Base-by-base conservation (phyloP, 2,888 invertebrate genomes). In the Teleiodes luculella region DNA sequence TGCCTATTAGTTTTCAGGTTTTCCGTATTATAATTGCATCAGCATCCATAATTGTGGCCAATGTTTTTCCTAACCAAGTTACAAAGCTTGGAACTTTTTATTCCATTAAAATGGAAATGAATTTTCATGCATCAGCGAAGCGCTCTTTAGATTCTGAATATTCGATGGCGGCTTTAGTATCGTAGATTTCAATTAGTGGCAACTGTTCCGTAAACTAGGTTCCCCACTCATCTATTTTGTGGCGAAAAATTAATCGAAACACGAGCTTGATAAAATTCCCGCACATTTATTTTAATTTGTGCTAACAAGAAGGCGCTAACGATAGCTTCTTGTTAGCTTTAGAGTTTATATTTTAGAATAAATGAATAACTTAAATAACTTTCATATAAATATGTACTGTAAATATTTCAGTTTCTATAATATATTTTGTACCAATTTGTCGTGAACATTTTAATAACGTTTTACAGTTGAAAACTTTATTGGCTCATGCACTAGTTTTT, bases 111-210 rank as follows among this genome's bases (percentile, higher is more conserved):
- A 59, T 57, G 51, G 52, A 55, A 55, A 59, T 57, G 28, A 13
- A 58, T 63, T 65, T 65, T 58, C 56, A 65, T 61, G 63, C 67
- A 60, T 59, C 61, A 61, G 48, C 52, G 56, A 57, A 62, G 56
- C 54, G 52, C 54, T 56, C 56, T 59, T 52, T 58, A 57, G 54
- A 62, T 63, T 57, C 61, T 64, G 65, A 63, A 66, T 62, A 61
- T 62, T 62, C 54, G 55, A 57, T 41, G 52, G 56, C 60, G 59
- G 64, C 62, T 66, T 62, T 57, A 64, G 60, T 62, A 65, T 64
- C 60, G 51, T 60, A 59, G 64, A 68, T 66, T 72, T 74, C 74
- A 76, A 80, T 78, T 77, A 75, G 69, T 60, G 70, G 54, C 59
- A 66, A 70, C 66, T 73, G 71, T 72, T 72, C 62, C 74, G 73